Conservation (phyloP, 1,140 invertebrate species). For the Drosophila hydei region DNA sequence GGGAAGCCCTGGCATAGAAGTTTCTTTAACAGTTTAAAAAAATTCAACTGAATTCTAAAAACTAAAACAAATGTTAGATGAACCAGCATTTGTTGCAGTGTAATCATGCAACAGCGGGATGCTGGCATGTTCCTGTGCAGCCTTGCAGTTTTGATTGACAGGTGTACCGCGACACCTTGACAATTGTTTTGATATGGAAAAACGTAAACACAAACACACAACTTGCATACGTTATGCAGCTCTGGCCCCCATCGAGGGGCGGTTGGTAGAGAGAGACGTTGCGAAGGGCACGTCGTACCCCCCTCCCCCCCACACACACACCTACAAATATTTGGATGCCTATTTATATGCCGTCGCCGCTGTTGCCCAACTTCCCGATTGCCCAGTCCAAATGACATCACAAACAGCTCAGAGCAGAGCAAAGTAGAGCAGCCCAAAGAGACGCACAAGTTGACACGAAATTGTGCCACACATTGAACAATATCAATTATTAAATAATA, state of each 20-base stretch:
- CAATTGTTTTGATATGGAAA: slow-evolving; percentile 61
- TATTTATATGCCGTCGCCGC: slow-evolving; percentile 7
- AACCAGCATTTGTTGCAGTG: too few relatives aligned
- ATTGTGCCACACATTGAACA: slow-evolving; percentile 3
- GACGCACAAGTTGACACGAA: slow-evolving; percentile 3
- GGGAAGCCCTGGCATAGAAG: too few relatives aligned
- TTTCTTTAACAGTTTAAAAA: too few relatives aligned
- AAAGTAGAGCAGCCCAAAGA: not conserved
- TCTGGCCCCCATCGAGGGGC: slow-evolving; percentile 10
- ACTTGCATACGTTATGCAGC: slow-evolving; percentile 35
- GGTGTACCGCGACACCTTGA: slow-evolving; percentile 58
- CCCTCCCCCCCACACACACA: not conserved
- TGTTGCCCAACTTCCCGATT: slow-evolving; percentile 14
- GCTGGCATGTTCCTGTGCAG: not conserved
- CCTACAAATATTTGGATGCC: not conserved
- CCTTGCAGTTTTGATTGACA: slow-evolving; percentile 51
- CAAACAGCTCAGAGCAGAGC: not conserved
- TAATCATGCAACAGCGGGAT: not conserved
- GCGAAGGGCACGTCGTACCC: slow-evolving; percentile 4
- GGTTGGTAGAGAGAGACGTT: not conserved
- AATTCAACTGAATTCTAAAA: too few relatives aligned
- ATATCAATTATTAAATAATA: slow-evolving; percentile 19
- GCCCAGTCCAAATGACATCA: slow-evolving; percentile 18
- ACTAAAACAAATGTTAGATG: too few relatives aligned
- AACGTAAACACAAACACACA: not conserved